Percentiles rank a stretch among this genome's conserved stretches.
phyloP scores from a whole-genome alignment of 2,888 invertebrate species.

The Atherix ibis region DNA sequence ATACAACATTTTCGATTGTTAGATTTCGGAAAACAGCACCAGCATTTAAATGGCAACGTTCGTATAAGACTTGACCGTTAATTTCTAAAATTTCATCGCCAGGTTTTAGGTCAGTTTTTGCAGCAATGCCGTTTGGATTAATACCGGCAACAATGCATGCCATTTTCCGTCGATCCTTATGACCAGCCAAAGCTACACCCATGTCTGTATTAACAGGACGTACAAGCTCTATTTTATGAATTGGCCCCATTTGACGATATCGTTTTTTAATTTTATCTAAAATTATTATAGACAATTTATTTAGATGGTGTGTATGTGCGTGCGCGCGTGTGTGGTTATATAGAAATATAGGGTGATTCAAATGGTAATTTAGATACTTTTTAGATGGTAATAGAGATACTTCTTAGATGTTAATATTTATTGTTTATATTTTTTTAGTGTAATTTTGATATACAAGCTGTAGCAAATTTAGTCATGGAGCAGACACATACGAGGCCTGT shows the following conservation, averaged over 20 bases:
- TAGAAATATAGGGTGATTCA: too few relatives aligned
- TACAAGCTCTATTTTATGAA: conserved; percentile 46
- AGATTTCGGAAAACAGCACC: conserved; percentile 90
- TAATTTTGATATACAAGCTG: too few relatives aligned
- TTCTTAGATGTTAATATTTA: too few relatives aligned
- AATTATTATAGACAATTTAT: too few relatives aligned
- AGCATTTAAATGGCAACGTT: conserved; percentile 90
- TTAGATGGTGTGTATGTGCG: not conserved
- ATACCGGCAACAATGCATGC: conserved; percentile 94
- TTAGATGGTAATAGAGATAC: too few relatives aligned
- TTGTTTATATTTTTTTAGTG: too few relatives aligned
- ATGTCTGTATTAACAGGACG: conserved; percentile 60
- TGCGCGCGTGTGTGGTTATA: too few relatives aligned
- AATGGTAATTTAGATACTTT: too few relatives aligned
- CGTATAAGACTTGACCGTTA: conserved; percentile 85
- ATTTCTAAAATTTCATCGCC: conserved; percentile 95
- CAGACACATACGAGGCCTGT: too few relatives aligned
- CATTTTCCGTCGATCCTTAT: conserved; percentile 86
- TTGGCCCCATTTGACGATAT: conserved; percentile 68
- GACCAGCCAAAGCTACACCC: conserved; percentile 87
- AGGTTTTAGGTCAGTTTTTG: conserved; percentile 57
- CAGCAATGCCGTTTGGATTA: conserved; percentile 72
- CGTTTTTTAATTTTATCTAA: conserved; percentile 88
- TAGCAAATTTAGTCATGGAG: too few relatives aligned
- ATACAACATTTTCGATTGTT: conserved; percentile 64